Percentiles rank a stretch among this genome's conserved stretches.
Conservation (phyloP, 2,888 invertebrate genomes). For the Phaedon cochleariae region DNA sequence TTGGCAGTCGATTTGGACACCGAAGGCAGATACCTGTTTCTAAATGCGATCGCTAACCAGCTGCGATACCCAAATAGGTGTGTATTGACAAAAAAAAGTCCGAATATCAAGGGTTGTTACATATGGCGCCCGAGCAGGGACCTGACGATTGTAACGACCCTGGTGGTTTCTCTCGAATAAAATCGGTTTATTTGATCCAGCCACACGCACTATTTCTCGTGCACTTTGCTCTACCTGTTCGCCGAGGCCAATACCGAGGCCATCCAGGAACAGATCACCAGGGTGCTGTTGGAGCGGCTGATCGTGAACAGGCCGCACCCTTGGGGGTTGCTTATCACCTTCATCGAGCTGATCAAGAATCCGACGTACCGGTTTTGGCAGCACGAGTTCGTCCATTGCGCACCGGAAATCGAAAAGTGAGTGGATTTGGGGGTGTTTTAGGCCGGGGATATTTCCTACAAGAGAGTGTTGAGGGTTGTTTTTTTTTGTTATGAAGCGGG, state of each 20-base stretch:
- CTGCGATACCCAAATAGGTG: slow-evolving; percentile 90
- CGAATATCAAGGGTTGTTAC: too few relatives aligned
- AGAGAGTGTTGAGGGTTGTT: too few relatives aligned
- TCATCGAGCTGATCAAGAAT: slow-evolving; percentile 99
- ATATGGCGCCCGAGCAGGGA: too few relatives aligned
- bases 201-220: slow-evolving; percentile 99
- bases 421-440: slow-evolving; percentile 56
- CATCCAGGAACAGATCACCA: slow-evolving; percentile 97
- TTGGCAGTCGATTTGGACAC: slow-evolving; percentile 97
- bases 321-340: slow-evolving; percentile 98
- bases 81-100: too few relatives aligned
- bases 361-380: slow-evolving; percentile 98
- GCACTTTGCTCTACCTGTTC: slow-evolving; percentile 95
- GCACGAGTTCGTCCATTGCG: slow-evolving; percentile 99
- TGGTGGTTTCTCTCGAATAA: too few relatives aligned
- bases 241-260: slow-evolving; percentile 97
- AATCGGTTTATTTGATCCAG: slow-evolving; percentile 63
- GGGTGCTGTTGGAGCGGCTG: slow-evolving; percentile 93
- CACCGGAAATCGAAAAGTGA: slow-evolving; percentile 99
- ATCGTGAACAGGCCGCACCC: slow-evolving; percentile 99
- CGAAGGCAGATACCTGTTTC: slow-evolving; percentile 96
- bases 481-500: too few relatives aligned
- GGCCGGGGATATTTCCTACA: too few relatives aligned
- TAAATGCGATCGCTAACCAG: slow-evolving; percentile 99
- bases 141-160: too few relatives aligned